These are phyloP conservation scores for Peromyscus eremicus DNA, from an alignment of 2,797 vertebrate species.

Conservation along the genomic window DNA sequence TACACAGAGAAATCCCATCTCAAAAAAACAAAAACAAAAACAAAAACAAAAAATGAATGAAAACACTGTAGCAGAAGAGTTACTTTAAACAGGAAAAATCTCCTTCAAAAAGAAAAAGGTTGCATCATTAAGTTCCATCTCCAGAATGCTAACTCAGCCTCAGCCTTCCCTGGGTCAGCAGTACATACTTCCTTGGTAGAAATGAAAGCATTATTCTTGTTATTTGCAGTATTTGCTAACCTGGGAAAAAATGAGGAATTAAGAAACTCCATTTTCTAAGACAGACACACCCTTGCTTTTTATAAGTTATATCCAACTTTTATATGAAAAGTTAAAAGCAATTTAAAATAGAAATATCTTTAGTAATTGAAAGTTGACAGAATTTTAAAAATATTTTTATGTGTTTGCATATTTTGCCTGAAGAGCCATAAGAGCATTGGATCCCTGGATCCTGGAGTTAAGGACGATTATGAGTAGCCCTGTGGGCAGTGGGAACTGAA, in stretches of 20 bases:
- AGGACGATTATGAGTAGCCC: neutral
- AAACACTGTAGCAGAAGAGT: neutral
- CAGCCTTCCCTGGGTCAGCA: neutral
- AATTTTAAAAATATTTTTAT: neutral
- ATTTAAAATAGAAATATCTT: slow-evolving; percentile 41
- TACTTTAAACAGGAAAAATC: slow-evolving; percentile 42
- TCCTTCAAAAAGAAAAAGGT: neutral
- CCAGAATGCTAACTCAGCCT: neutral
- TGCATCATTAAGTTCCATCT: neutral
- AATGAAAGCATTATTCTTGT: neutral
- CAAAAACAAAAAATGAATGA: neutral
- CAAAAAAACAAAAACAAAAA: too few relatives aligned
- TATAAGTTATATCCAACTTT: slow-evolving; percentile 44
- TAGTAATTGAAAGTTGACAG: slow-evolving; percentile 55
- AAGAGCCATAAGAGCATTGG: neutral
- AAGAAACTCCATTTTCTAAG: neutral
- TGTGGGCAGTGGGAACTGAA: neutral
- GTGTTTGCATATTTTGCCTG: neutral
- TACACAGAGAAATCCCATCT: too few relatives aligned
- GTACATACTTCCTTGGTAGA: neutral
- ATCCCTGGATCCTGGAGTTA: neutral
- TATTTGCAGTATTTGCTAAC: neutral
- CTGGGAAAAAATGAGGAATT: slow-evolving; percentile 22
- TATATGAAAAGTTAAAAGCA: neutral
- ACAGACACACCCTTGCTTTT: neutral